Evolutionary conservation across 2,888 invertebrate genomes (phyloP).

Genomic region (Cerceris ruficornis): DNA sequence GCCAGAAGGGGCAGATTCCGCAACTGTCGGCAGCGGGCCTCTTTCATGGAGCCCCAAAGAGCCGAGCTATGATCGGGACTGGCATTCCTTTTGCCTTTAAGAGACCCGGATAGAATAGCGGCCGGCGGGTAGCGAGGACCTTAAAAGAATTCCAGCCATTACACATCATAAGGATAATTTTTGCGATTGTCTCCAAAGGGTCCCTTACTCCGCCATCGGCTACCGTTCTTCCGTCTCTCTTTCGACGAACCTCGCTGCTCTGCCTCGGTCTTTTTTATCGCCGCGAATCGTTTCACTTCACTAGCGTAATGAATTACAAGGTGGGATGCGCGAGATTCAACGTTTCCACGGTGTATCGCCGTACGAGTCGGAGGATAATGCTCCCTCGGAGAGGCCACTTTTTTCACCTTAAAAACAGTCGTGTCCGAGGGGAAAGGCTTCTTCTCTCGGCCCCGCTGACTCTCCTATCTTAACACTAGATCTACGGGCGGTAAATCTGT

Average conservation of each 20-base stretch:
- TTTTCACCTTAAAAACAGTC: no score
- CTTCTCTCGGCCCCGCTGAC: no score
- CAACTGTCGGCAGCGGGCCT: constrained; percentile 70
- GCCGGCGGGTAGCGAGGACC: constrained; percentile 47
- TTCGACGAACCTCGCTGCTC: background rate
- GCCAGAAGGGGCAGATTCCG: constrained; percentile 69
- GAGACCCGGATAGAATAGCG: constrained; percentile 70
- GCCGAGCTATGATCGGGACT: constrained; percentile 77
- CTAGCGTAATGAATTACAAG: constrained; percentile 74
- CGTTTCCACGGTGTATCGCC: background rate
- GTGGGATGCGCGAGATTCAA: constrained; percentile 46
- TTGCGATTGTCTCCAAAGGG: constrained; percentile 73
- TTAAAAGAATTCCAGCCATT: constrained; percentile 78
- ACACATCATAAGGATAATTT: constrained; percentile 79
- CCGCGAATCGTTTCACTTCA: constrained; percentile 68
- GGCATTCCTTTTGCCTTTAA: constrained; percentile 78
- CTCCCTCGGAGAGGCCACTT: no score
- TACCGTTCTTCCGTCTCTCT: background rate
- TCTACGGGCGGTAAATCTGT: no score
- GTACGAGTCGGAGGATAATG: background rate
- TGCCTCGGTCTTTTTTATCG: constrained; percentile 69
- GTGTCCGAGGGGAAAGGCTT: no score
- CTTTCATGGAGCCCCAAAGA: constrained; percentile 74
- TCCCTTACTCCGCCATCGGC: background rate
- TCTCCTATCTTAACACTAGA: no score